These are phyloP conservation scores for Teleopsis dalmanni DNA, from an alignment of 1,140 invertebrate genomes.

Conservation along the genomic window DNA sequence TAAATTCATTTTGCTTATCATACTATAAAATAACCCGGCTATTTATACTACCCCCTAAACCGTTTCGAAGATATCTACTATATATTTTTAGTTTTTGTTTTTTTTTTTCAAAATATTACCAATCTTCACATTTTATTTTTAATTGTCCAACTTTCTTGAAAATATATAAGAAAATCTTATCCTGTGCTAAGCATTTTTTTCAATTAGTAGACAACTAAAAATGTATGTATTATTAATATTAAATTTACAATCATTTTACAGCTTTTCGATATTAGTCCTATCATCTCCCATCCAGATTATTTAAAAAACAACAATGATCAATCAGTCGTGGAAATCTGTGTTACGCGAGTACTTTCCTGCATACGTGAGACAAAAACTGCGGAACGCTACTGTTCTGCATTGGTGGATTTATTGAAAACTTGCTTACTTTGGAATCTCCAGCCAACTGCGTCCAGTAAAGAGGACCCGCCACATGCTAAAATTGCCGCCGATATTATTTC, in stretches of 20 bases:
- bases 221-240: neutral
- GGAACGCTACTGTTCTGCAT: slow-evolving; percentile 71
- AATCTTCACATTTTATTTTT: neutral
- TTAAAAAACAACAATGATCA: slow-evolving; percentile 82
- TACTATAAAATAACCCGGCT: no score
- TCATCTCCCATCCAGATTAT: slow-evolving; percentile 73
- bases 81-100: no score
- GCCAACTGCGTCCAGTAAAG: slow-evolving; percentile 61
- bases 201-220: no score
- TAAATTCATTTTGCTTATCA: no score
- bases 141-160: no score
- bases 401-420: slow-evolving; percentile 76
- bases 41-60: no score
- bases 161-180: neutral
- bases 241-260: slow-evolving; percentile 27
- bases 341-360: slow-evolving; percentile 79
- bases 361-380: slow-evolving; percentile 83
- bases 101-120: no score
- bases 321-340: slow-evolving; percentile 87
- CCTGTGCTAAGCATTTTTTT: no score
- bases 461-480: slow-evolving; percentile 90
- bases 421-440: slow-evolving; percentile 83
- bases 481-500: slow-evolving; percentile 90
- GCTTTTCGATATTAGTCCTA: slow-evolving; percentile 67
- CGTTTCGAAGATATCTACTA: no score